These are phyloP conservation scores for Brachionus sp. DNA, from an alignment of 1,140 invertebrate species.

Conservation along the genomic window DNA sequence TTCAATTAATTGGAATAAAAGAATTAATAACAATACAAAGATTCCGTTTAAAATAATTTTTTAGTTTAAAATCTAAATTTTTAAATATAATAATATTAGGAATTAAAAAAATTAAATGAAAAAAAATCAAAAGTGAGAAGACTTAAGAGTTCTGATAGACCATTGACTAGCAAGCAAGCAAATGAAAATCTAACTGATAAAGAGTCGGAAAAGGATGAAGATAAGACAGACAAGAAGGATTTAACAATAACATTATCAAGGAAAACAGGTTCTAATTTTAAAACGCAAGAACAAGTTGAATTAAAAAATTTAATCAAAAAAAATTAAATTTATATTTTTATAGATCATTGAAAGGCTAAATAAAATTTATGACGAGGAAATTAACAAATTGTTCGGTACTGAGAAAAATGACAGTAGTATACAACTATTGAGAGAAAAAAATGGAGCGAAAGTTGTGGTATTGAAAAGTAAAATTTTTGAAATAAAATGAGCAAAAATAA, in stretches of 20 bases:
- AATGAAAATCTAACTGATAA: not conserved
- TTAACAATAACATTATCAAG: not conserved
- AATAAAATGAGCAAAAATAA: too few species aligned
- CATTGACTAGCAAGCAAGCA: not conserved
- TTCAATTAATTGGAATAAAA: not conserved
- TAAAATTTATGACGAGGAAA: not conserved
- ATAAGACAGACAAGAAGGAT: not conserved
- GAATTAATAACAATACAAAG: not conserved
- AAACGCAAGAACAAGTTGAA: not conserved
- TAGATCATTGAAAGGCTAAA: not conserved
- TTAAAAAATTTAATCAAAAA: not conserved
- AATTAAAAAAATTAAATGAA: not conserved
- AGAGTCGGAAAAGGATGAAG: not conserved
- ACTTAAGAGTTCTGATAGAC: not conserved
- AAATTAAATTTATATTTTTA: not conserved
- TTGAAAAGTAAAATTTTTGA: too few species aligned
- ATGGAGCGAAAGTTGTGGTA: too few species aligned
- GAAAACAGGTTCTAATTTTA: not conserved
- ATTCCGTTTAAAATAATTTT: not conserved
- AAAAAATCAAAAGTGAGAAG: not conserved
- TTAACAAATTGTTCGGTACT: not conserved
- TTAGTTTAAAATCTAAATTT: not conserved
- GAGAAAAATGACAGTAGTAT: not conserved
- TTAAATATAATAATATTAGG: too few species aligned
- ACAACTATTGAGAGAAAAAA: not conserved